Percentiles rank a stretch among this genome's conserved stretches.
Conservation (phyloP, 2,113 vertebrate genomes). For the Oophaga pumilio region DNA sequence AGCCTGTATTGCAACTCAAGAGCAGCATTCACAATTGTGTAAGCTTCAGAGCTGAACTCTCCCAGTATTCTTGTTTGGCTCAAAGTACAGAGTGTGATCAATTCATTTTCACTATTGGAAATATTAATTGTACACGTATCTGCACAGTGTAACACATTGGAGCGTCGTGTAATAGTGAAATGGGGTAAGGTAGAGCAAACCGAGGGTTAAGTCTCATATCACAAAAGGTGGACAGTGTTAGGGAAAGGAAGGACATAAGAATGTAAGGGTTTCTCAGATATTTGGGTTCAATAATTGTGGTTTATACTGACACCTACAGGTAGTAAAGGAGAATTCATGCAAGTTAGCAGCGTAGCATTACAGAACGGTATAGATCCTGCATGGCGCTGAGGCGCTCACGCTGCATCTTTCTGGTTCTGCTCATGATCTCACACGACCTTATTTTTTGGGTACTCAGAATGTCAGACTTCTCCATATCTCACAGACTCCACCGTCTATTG, state of each 20-base stretch:
- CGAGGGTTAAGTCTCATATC: not conserved
- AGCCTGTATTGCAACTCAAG: not conserved
- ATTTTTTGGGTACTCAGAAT: not conserved
- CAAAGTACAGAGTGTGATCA: not conserved
- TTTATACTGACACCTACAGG: conserved; percentile 14
- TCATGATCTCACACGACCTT: not conserved
- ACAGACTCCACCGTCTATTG: conserved; percentile 1
- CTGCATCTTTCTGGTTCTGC: not conserved
- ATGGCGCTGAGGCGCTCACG: not conserved
- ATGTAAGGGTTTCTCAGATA: not conserved
- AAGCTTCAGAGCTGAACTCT: not conserved
- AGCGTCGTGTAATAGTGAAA: not conserved
- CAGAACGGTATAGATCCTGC: not conserved
- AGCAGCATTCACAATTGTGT: not conserved
- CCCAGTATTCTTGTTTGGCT: not conserved
- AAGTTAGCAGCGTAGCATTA: too few species aligned
- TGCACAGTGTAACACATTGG: not conserved
- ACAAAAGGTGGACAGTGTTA: not conserved
- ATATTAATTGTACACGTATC: not conserved
- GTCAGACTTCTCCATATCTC: not conserved
- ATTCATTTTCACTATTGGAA: not conserved
- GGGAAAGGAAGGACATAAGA: too few species aligned
- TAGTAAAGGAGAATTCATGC: not conserved
- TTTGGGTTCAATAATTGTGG: not conserved
- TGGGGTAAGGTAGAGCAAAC: not conserved